phyloP scores from a whole-genome alignment of 2,113 vertebrate genomes.

The Madoqua kirkii region DNA sequence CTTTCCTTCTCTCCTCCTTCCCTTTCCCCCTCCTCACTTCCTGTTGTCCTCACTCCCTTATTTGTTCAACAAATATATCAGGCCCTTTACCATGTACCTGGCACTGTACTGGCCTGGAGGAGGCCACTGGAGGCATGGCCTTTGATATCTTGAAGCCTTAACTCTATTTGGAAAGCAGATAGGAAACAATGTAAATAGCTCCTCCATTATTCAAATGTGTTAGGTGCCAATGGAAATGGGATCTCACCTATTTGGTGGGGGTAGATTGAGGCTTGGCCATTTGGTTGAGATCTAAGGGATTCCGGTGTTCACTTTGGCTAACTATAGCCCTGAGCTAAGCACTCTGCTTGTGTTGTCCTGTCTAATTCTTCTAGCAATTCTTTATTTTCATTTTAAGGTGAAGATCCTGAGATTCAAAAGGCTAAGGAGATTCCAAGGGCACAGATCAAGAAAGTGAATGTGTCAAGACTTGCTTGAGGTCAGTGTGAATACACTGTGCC shows the following conservation, averaged over 20 bases:
- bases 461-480: not conserved
- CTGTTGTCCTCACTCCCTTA: not conserved
- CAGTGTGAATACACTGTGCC: not conserved
- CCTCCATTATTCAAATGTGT: not conserved
- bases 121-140: not conserved
- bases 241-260: not conserved
- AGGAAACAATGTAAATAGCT: not conserved
- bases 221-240: not conserved
- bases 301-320: not conserved
- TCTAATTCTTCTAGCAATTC: not conserved
- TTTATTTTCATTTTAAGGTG: not conserved
- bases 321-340: not conserved
- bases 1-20: not conserved
- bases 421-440: not conserved
- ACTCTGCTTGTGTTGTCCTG: not conserved
- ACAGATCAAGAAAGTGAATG: not conserved
- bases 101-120: not conserved
- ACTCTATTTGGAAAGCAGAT: not conserved
- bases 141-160: not conserved
- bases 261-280: not conserved
- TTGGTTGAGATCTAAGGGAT: not conserved
- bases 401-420: not conserved
- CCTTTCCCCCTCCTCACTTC: rapidly evolving
- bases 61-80: not conserved
- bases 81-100: not conserved